Conservation (phyloP, 2,888 invertebrate species). For the Pseudoips prasinana region DNA sequence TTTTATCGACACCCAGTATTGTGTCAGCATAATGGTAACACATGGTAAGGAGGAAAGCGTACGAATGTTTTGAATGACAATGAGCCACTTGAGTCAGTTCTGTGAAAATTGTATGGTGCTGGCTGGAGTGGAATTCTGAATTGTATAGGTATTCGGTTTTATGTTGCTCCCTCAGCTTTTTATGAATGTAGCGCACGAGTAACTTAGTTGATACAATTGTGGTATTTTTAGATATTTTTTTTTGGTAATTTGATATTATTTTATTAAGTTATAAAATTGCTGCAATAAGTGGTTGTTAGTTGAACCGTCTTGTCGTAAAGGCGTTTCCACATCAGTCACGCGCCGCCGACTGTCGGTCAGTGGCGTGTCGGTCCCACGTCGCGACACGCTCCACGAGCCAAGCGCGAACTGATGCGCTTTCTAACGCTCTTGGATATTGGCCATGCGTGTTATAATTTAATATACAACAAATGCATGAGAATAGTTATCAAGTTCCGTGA, state of each 20-base stretch:
- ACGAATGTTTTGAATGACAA: constrained; percentile 47
- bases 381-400: constrained; percentile 58
- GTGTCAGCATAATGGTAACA: constrained; percentile 54
- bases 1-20: constrained; percentile 43
- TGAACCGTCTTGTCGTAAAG: constrained; percentile 29
- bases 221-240: too few species aligned
- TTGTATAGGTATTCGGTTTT: constrained; percentile 8
- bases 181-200: constrained; percentile 6
- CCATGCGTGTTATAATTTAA: constrained; percentile 37
- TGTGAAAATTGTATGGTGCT: constrained; percentile 40
- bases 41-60: constrained; percentile 51
- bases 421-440: constrained; percentile 51
- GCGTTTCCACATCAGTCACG: constrained; percentile 53
- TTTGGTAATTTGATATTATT: too few species aligned
- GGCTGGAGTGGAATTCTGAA: constrained; percentile 20
- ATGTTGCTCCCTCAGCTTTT: constrained; percentile 7
- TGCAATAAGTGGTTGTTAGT: too few species aligned
- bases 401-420: constrained; percentile 71
- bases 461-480: constrained; percentile 24
- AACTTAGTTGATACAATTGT: too few species aligned
- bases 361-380: constrained; percentile 60
- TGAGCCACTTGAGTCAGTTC: constrained; percentile 39
- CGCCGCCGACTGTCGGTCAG: constrained; percentile 66
- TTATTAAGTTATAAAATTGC: too few species aligned
- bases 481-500: constrained; percentile 10